Evolutionary conservation across 1,140 invertebrate genomes (phyloP).

Genomic region (Ceratosolen solmsi): DNA sequence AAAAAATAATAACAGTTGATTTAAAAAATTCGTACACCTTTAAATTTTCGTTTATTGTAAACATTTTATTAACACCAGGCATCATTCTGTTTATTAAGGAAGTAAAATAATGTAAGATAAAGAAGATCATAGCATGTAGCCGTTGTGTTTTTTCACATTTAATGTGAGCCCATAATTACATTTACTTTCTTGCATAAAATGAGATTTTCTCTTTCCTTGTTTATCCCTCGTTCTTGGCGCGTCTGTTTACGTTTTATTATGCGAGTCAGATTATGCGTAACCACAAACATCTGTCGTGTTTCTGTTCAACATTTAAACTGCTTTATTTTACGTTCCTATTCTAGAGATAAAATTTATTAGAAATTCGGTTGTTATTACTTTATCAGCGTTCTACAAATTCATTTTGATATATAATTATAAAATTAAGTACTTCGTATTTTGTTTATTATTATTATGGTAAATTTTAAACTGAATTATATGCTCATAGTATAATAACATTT

Average conservation of each 20-base stretch:
- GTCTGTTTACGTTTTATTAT: conserved; percentile 38
- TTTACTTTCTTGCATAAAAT: conserved; percentile 26
- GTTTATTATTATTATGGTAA: too few relatives aligned
- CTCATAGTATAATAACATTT: too few relatives aligned
- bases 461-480: too few relatives aligned
- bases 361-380: not conserved
- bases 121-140: too few relatives aligned
- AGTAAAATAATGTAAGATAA: too few relatives aligned
- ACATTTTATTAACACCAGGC: too few relatives aligned
- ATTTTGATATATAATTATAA: not conserved
- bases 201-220: conserved; percentile 1
- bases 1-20: too few relatives aligned
- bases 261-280: conserved; percentile 45
- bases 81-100: too few relatives aligned
- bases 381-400: not conserved
- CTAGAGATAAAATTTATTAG: conserved; percentile 10
- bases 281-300: conserved; percentile 39
- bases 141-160: not conserved
- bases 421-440: too few relatives aligned
- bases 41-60: too few relatives aligned
- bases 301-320: conserved; percentile 20
- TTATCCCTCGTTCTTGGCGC: not conserved
- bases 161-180: conserved; percentile 21
- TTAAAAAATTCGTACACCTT: too few relatives aligned
- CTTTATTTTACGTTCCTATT: not conserved